These are phyloP conservation scores for Erythrocebus patas DNA, from an alignment of 2,113 vertebrate species.

Conservation along the genomic window DNA sequence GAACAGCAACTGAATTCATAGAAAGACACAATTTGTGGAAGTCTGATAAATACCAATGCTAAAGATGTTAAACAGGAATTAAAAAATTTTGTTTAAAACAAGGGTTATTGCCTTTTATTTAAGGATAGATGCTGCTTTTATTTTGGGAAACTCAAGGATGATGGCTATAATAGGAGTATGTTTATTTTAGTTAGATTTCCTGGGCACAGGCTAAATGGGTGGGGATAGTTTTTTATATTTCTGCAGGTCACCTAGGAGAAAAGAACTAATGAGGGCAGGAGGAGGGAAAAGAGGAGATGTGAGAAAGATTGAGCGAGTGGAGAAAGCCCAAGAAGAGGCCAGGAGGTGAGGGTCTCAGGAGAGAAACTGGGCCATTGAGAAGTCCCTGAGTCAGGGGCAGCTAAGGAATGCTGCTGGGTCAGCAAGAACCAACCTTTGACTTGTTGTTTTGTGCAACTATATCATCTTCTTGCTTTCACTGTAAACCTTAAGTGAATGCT, in stretches of 20 bases:
- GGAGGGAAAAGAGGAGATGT: neutral
- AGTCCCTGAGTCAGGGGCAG: neutral
- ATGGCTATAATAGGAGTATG: neutral
- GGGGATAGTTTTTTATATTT: neutral
- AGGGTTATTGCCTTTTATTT: neutral
- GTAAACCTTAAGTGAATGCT: neutral
- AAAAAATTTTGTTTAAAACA: neutral
- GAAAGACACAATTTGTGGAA: neutral
- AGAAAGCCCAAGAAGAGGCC: neutral
- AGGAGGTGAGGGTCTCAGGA: neutral
- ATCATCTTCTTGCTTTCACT: neutral
- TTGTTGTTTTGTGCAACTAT: neutral
- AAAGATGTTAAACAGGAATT: neutral
- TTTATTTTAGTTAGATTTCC: neutral
- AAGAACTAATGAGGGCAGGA: neutral
- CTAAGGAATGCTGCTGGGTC: neutral
- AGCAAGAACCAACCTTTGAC: neutral
- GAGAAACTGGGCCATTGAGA: neutral
- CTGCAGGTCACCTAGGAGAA: neutral
- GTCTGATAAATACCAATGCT: neutral
- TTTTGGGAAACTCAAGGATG: neutral
- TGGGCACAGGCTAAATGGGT: neutral
- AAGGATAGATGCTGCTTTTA: neutral
- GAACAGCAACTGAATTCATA: neutral
- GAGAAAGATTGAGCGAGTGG: neutral